These are phyloP conservation scores for Eurystomus gularis DNA, from an alignment of 2,113 vertebrate genomes.

Conservation along the genomic window DNA sequence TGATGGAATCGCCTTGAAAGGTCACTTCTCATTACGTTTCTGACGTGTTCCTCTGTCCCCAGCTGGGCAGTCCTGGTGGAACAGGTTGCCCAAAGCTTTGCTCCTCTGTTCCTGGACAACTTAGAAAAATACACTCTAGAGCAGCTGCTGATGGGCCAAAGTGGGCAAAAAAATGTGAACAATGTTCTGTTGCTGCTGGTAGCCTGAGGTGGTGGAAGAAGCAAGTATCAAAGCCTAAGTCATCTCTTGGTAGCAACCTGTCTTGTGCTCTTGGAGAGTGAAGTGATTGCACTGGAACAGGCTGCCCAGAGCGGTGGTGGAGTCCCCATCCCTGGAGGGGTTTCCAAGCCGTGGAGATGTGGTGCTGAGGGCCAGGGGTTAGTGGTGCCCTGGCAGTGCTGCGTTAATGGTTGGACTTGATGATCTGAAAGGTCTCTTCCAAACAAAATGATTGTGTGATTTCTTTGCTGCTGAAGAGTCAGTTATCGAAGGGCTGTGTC, in stretches of 20 bases:
- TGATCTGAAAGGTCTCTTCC: not conserved
- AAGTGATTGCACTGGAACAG: not conserved
- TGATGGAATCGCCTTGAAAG: not conserved
- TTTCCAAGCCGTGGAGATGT: not conserved
- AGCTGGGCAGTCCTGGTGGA: not conserved
- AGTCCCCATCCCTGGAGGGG: not conserved
- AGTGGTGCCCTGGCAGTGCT: not conserved
- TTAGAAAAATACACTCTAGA: not conserved
- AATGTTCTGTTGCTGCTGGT: not conserved
- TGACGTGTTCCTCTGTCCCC: not conserved
- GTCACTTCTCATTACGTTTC: not conserved
- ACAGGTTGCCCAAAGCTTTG: not conserved
- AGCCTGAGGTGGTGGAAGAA: not conserved
- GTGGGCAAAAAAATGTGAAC: not conserved
- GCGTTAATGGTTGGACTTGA: not conserved
- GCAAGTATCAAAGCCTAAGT: not conserved
- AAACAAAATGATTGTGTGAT: not conserved
- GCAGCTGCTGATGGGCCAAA: not conserved
- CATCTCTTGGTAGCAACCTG: not conserved
- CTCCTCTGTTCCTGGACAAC: accelerated
- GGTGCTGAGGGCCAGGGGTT: not conserved
- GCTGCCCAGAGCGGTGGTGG: not conserved
- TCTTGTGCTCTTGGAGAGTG: not conserved
- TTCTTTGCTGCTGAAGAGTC: not conserved
- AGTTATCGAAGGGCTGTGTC: not conserved